Percentiles rank a stretch among this genome's conserved stretches.
phyloP scores from a whole-genome alignment of 64 coral and sea anemone species.

The Anthopleura sola region DNA sequence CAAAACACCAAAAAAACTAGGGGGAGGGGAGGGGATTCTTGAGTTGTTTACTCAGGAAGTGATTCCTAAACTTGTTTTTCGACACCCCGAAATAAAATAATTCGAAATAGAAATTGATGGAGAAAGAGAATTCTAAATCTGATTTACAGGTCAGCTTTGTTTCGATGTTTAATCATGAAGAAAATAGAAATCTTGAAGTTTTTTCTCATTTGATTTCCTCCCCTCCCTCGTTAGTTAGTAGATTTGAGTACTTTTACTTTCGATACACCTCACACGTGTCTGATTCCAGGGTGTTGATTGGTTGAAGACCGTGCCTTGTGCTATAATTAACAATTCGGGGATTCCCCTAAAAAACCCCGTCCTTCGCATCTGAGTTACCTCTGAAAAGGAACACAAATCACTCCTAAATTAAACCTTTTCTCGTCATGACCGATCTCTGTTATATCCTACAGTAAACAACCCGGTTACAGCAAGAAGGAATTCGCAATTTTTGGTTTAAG shows the following conservation, averaged over 20 bases:
- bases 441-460: neutral
- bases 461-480: neutral
- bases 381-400: neutral
- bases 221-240: neutral
- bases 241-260: neutral
- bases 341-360: slow-evolving; percentile 23
- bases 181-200: neutral
- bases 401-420: neutral
- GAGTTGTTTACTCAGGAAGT: neutral
- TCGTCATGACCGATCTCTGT: neutral
- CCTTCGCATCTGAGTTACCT: neutral
- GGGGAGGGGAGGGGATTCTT: neutral
- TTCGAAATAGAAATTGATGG: neutral
- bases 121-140: neutral
- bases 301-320: neutral
- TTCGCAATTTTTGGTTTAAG: neutral
- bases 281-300: neutral
- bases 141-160: neutral
- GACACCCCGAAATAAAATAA: neutral
- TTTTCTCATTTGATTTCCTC: neutral
- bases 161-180: neutral
- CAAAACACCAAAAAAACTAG: neutral
- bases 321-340: slow-evolving; percentile 20
- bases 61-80: neutral
- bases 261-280: neutral